Conservation (phyloP, 2,113 vertebrate species). For the Tringa solitaria region DNA sequence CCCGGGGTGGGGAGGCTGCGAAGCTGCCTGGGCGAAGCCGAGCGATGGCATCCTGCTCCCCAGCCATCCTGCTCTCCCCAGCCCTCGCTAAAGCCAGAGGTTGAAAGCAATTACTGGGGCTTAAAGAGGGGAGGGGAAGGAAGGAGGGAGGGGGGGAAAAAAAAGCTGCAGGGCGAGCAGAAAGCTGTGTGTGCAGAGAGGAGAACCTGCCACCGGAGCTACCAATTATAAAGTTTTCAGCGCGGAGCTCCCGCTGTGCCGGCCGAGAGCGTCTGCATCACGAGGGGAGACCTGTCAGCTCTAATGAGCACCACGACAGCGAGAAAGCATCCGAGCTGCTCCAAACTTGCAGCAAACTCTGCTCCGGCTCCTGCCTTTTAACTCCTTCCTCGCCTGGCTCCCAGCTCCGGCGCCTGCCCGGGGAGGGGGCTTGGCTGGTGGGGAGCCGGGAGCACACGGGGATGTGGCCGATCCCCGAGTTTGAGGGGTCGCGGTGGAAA, state of each 20-base stretch:
- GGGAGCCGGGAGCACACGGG: background rate
- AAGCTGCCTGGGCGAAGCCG: background rate
- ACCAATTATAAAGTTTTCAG: constrained; percentile 84
- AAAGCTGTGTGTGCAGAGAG: constrained; percentile 25
- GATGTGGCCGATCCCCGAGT: background rate
- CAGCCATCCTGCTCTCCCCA: background rate
- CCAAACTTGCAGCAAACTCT: constrained; percentile 56
- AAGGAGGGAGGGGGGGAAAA: background rate
- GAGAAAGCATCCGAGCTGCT: background rate
- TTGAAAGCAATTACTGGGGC: constrained; percentile 76
- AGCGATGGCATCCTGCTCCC: background rate
- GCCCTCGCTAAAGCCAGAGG: constrained; percentile 8
- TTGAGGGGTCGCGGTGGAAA: constrained; percentile 7
- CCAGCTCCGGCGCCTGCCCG: accelerated
- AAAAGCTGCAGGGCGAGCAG: constrained; percentile 23
- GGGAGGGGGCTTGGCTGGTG: background rate
- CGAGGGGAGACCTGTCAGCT: constrained; percentile 69
- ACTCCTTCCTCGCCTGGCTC: background rate
- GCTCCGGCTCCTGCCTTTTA: constrained; percentile 34
- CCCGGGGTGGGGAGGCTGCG: background rate
- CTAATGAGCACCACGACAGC: constrained; percentile 66
- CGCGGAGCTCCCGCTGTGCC: constrained; percentile 55
- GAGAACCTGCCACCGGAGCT: constrained; percentile 80
- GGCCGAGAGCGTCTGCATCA: constrained; percentile 43
- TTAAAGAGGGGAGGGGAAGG: constrained; percentile 66